phyloP scores from a whole-genome alignment of 1,140 invertebrate species.

The Drosophila busckii region DNA sequence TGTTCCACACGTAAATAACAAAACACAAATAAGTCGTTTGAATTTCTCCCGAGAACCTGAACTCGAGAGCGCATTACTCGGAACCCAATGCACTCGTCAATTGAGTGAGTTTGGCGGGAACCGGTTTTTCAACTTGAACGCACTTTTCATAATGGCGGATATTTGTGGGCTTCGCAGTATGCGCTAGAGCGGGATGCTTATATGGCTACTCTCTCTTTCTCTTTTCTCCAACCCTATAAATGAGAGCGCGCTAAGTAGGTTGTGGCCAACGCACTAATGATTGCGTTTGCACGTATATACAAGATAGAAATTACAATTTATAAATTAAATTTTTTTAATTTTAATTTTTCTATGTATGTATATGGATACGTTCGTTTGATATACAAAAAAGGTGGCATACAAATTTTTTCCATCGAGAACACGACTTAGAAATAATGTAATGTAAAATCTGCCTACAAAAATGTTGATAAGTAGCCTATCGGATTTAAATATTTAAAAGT shows the following conservation, averaged over 20 bases:
- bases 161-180: slow-evolving; percentile 21
- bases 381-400: too few relatives aligned
- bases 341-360: too few relatives aligned
- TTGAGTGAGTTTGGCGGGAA: slow-evolving; percentile 53
- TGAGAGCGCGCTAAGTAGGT: slow-evolving; percentile 39
- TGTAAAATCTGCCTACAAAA: too few relatives aligned
- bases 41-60: slow-evolving; percentile 61
- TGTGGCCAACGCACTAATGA: slow-evolving; percentile 53
- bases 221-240: slow-evolving; percentile 15
- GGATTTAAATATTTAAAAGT: too few relatives aligned
- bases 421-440: too few relatives aligned
- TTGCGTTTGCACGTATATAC: slow-evolving; percentile 41
- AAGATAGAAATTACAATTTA: too few relatives aligned
- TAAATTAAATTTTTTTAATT: too few relatives aligned
- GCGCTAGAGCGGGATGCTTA: slow-evolving; percentile 34
- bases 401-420: too few relatives aligned
- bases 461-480: too few relatives aligned
- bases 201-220: slow-evolving; percentile 31
- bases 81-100: slow-evolving; percentile 26
- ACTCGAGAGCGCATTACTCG: slow-evolving; percentile 14
- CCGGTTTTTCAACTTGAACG: slow-evolving; percentile 59
- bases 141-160: slow-evolving; percentile 76
- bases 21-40: slow-evolving; percentile 41
- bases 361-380: too few relatives aligned
- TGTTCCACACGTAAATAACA: too few relatives aligned